A percentile compares a stretch with the other conserved stretches of the same genome.
These are phyloP conservation scores for Chunga burmeisteri DNA, from an alignment of 2,113 vertebrate genomes.

Conservation along the genomic window DNA sequence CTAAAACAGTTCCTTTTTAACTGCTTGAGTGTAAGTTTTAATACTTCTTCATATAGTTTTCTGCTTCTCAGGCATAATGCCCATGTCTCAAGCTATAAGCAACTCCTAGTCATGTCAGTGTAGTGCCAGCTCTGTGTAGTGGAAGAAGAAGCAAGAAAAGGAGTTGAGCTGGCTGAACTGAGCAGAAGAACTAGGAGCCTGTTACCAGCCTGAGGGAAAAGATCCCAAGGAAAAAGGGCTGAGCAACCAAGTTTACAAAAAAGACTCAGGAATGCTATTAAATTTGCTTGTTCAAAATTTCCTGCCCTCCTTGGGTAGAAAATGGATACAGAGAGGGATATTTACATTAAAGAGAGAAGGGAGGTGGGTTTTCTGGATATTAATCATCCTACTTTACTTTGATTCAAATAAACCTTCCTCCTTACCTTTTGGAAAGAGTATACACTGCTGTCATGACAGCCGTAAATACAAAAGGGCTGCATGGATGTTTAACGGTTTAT, in stretches of 20 bases:
- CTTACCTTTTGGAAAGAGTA: slow-evolving; percentile 18
- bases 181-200: neutral
- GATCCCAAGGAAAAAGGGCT: neutral
- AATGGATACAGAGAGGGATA: neutral
- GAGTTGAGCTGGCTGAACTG: neutral
- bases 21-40: neutral
- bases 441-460: slow-evolving; percentile 2
- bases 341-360: neutral
- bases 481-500: slow-evolving; percentile 29
- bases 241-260: neutral
- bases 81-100: neutral
- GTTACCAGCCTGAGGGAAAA: neutral
- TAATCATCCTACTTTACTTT: neutral
- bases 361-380: neutral
- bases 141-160: neutral
- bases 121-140: neutral
- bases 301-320: neutral
- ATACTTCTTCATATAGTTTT: neutral
- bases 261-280: neutral
- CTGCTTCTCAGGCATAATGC: neutral
- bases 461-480: slow-evolving; percentile 20
- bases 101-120: neutral
- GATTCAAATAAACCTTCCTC: neutral
- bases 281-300: neutral
- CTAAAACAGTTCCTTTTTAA: neutral